Base-by-base conservation (phyloP, 1,140 invertebrate species). In the Dinothrombium tinctorium region DNA sequence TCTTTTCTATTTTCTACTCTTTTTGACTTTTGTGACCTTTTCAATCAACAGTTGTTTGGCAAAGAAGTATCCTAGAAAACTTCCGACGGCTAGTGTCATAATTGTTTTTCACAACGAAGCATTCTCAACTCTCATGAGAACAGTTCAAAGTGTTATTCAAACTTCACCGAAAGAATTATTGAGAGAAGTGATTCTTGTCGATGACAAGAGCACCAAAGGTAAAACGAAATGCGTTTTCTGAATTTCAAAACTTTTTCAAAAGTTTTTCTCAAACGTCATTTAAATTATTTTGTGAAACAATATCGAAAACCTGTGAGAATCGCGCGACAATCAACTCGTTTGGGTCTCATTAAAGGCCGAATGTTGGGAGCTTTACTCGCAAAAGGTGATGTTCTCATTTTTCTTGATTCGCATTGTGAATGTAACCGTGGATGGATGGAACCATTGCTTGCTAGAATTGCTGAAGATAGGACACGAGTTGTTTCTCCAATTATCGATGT, bases 71-170 rank as follows among this genome's bases (percentile, higher is more conserved):
- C 15, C 38, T 23, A 66, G 71, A 50, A 64, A 77, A 43, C 63
- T 98, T 47, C 87, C 90, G 0, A 73, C 67, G 37, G 83, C 87
- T 4, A 86, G 79, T 55, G 84, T 98, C 0, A 89, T 99, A 46
- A 74, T 99, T 44, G 92, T 96, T 9, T 98, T 99, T 57, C 90
- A 98, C 55, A 98, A 99, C 58, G 87, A 99, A 62, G 92, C 89
- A 2, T 94, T 79, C 68, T 81, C 82, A 0, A 84, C 89, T 2
- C 63, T 98, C 11, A 67, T 96, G 62, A 62, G 90, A 47, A 96
- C 90, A n/a, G 84, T 96, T 0, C 87, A 96, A 56, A 80, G 79
- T 47, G 82, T 99, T 5, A 72, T 98, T 19, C 80, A 95, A 52
- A 69, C 83, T 41, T 79, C 83, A 1, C 92, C 90, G 0, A 69